A percentile compares a stretch with the other conserved stretches of the same genome.
These are phyloP conservation scores for Tuta absoluta DNA, from an alignment of 2,888 invertebrate genomes.

Conservation along the genomic window DNA sequence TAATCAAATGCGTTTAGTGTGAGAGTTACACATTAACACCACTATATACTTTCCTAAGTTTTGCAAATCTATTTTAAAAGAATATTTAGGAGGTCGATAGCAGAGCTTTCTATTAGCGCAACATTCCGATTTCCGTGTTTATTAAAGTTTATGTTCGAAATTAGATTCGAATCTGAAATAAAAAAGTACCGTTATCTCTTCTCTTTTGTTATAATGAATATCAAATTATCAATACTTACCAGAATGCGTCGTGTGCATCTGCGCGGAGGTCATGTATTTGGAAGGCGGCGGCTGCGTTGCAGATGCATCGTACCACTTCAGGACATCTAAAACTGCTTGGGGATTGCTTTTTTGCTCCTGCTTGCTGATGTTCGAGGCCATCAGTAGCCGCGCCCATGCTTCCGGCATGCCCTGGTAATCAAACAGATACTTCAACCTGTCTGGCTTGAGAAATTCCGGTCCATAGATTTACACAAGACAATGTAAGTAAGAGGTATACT, in stretches of 20 bases:
- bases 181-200: too few relatives aligned
- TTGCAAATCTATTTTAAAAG: too few relatives aligned
- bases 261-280: constrained; percentile 94
- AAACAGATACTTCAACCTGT: constrained; percentile 41
- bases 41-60: too few relatives aligned
- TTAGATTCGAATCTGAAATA: too few relatives aligned
- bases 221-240: constrained; percentile 66
- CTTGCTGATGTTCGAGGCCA: constrained; percentile 99
- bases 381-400: constrained; percentile 97
- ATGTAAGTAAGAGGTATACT: not conserved
- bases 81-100: too few relatives aligned
- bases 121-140: too few relatives aligned
- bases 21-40: too few relatives aligned
- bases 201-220: too few relatives aligned
- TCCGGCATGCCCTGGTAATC: constrained; percentile 98
- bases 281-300: constrained; percentile 93
- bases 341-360: constrained; percentile 99
- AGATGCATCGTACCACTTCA: constrained; percentile 97
- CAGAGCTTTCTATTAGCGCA: too few relatives aligned
- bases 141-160: too few relatives aligned
- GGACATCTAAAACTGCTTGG: constrained; percentile 98
- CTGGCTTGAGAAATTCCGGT: not conserved
- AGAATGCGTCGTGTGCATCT: constrained; percentile 86
- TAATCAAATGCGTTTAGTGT: not conserved
- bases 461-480: not conserved